Base-by-base conservation (phyloP, 1,140 invertebrate species). In the Musca domestica region DNA sequence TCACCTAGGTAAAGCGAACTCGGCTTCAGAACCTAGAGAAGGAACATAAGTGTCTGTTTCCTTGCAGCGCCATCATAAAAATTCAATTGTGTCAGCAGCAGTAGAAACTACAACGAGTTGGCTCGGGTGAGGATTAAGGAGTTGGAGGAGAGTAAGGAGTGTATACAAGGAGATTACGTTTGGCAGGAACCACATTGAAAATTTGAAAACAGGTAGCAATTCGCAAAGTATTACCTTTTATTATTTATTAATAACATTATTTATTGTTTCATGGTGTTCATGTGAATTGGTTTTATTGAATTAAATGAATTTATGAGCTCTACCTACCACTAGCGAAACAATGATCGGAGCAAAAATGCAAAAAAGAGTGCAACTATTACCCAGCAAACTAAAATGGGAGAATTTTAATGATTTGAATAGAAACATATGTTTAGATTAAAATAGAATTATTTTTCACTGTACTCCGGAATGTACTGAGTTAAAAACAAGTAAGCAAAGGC, bases 161-260 rank as follows among this genome's bases (percentile, higher is more conserved):
- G n/a, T n/a, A n/a, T 27, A 56, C 10, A 19, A 56, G 52, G 3
- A 27, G 19, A 56, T 15, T 22, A 17, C 23, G 52, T 0, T 27
- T 52, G 10, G 5, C 52, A 14, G 10, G 3, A 23, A 7, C 15
- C 34, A 41, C 34, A 12, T 41, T 41, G 34, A 5, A 41, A 41
- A n/a, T n/a, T 41, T 41, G 34, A 41, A 41, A 65, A 64, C 67
- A 68, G 67, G 71, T 68, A 70, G 75, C 74, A 71, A 72, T 70
- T 71, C 70, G 72, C 72, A 71, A 70, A 78, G 72, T 74, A 78
- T 79, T 79, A 76, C 77, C 75, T 77, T 61, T 78, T 79, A 79
- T 79, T 79, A 78, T 79, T 79, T 79, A 79, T 79, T 79, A 79
- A 79, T 79, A 79, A 78, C 74, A 72, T 79, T 78, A 79, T 79